Conservation (phyloP, 2,797 vertebrate genomes). For the Miichthys miiuy region DNA sequence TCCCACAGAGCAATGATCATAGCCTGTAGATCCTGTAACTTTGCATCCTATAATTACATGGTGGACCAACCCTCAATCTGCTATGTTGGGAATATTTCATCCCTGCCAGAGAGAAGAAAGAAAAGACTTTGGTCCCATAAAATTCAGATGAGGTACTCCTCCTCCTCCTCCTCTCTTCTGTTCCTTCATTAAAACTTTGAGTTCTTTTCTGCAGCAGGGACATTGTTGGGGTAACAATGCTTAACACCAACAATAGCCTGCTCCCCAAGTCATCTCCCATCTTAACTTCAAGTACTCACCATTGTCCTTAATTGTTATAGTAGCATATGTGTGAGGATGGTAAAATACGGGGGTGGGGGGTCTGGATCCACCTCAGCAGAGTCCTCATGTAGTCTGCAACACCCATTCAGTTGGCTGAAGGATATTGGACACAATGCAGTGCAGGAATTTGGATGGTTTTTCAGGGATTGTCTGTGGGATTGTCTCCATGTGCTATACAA, state of each 20-base stretch:
- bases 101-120: conserved; percentile 45
- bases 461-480: conserved; percentile 40
- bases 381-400: conserved; percentile 66
- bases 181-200: conserved; percentile 41
- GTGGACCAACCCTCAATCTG: conserved; percentile 55
- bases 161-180: conserved; percentile 25
- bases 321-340: conserved; percentile 77
- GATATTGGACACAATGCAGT: conserved; percentile 48
- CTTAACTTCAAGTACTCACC: conserved; percentile 77
- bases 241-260: conserved; percentile 81
- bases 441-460: conserved; percentile 70
- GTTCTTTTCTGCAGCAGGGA: conserved; percentile 46
- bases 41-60: conserved; percentile 60
- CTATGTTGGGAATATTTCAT: conserved; percentile 57
- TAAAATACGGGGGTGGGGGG: conserved; percentile 46
- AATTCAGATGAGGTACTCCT: conserved; percentile 54
- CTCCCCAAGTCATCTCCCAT: conserved; percentile 68
- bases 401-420: conserved; percentile 53
- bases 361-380: conserved; percentile 43
- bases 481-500: conserved; percentile 52
- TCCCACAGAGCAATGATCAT: conserved; percentile 46
- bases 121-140: conserved; percentile 49
- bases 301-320: conserved; percentile 78
- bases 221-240: conserved; percentile 75
- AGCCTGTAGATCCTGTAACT: conserved; percentile 48